Conservation (phyloP, 2,888 invertebrate species). For the Xestia ashworthii region DNA sequence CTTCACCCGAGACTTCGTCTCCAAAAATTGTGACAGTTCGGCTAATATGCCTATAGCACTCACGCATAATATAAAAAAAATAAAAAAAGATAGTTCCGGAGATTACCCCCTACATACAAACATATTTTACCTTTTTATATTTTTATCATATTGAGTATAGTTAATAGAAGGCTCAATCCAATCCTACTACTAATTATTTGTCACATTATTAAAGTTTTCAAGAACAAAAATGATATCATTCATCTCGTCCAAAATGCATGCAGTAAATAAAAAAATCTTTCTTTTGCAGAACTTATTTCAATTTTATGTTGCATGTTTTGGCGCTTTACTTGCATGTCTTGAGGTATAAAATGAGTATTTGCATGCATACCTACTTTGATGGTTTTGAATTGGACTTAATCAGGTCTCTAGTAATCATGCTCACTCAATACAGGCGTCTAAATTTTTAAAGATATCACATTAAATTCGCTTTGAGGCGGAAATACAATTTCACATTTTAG, state of each 20-base stretch:
- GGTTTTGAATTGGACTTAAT: neutral
- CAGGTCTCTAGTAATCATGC: neutral
- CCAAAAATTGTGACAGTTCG: too few species aligned
- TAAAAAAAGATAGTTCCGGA: too few species aligned
- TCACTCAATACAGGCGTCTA: neutral
- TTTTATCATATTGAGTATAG: too few species aligned
- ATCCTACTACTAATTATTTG: too few species aligned
- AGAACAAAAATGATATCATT: neutral
- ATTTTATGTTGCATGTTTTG: neutral
- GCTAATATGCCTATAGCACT: too few species aligned
- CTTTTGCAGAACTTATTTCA: neutral
- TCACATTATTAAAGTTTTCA: neutral
- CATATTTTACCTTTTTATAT: too few species aligned
- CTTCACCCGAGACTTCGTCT: too few species aligned
- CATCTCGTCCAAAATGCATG: neutral
- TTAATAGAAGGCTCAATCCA: too few species aligned
- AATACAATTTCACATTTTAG: neutral
- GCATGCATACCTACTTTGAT: neutral
- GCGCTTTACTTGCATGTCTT: neutral
- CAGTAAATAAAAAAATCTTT: neutral
- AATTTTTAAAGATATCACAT: constrained; percentile 15
- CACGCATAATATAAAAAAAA: too few species aligned
- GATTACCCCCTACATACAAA: too few species aligned
- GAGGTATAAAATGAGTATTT: neutral
- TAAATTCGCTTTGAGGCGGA: constrained; percentile 24